phyloP scores from a whole-genome alignment of 1,140 invertebrate species.

The Phocides pigmalion region DNA sequence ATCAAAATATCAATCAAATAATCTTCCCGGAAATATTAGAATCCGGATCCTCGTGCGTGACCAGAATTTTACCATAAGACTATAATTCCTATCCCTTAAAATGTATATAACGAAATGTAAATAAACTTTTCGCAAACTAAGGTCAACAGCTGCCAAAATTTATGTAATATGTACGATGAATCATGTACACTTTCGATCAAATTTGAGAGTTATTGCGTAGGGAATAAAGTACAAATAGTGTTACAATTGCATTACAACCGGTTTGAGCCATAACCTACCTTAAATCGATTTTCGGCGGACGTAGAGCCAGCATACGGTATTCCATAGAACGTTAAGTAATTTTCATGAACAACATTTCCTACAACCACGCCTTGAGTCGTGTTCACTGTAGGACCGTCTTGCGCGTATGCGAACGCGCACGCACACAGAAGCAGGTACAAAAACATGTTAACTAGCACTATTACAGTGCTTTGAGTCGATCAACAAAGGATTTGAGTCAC shows the following conservation, averaged over 20 bases:
- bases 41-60: too few species aligned
- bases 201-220: too few species aligned
- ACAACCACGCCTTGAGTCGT: conserved; percentile 60
- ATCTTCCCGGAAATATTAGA: too few species aligned
- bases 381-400: conserved; percentile 49
- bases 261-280: conserved; percentile 47
- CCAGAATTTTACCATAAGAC: too few species aligned
- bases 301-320: conserved; percentile 61
- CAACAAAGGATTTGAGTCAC: background rate
- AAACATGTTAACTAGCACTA: conserved; percentile 34
- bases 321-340: conserved; percentile 60
- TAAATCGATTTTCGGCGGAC: conserved; percentile 60
- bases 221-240: too few species aligned
- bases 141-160: background rate
- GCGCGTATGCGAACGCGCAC: conserved; percentile 47
- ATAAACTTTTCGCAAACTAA: background rate
- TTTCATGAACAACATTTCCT: conserved; percentile 46
- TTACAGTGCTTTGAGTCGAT: background rate
- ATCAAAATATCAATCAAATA: too few species aligned
- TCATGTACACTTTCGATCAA: background rate
- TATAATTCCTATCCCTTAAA: too few species aligned
- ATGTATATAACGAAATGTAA: background rate
- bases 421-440: conserved; percentile 45
- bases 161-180: background rate
- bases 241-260: background rate